phyloP scores from a whole-genome alignment of 1,140 invertebrate genomes.

The Trachymyrmex septentrionalis region DNA sequence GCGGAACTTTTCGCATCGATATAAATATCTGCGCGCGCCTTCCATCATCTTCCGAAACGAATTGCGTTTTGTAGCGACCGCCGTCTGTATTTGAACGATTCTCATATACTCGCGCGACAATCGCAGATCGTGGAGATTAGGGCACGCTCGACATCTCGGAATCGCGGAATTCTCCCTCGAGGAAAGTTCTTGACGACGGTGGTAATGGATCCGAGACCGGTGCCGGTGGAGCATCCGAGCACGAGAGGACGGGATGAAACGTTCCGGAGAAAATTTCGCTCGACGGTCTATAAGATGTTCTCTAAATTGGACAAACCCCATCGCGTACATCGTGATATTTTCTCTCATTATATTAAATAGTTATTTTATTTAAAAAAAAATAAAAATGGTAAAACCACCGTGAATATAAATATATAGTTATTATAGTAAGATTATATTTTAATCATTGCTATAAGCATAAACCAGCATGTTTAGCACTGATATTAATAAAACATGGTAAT shows the following conservation, averaged over 20 bases:
- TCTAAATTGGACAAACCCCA: constrained; percentile 22
- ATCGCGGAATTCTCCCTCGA: constrained; percentile 59
- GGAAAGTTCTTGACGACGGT: constrained; percentile 44
- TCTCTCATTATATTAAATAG: constrained; percentile 12
- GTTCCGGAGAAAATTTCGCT: constrained; percentile 61
- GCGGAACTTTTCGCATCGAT: not conserved
- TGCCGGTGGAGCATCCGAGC: constrained; percentile 13
- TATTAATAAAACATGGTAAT: not conserved
- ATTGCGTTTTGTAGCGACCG: not conserved
- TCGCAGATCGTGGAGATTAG: constrained; percentile 53
- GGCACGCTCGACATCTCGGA: constrained; percentile 48
- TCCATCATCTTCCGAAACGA: not conserved
- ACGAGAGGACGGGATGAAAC: constrained; percentile 54
- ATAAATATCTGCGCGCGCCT: constrained; percentile 16
- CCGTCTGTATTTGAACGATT: constrained; percentile 40
- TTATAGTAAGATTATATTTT: constrained; percentile 8
- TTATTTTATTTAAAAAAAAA: not conserved
- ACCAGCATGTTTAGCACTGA: not conserved
- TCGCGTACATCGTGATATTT: constrained; percentile 22
- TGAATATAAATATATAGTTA: too few relatives aligned
- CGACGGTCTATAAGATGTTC: constrained; percentile 39
- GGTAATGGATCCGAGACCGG: constrained; percentile 61
- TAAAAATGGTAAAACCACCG: not conserved
- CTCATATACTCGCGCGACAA: constrained; percentile 43
- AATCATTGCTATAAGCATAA: not conserved